Evolutionary conservation across 2,113 vertebrate genomes (phyloP).

Genomic region (Macrotis lagotis): DNA sequence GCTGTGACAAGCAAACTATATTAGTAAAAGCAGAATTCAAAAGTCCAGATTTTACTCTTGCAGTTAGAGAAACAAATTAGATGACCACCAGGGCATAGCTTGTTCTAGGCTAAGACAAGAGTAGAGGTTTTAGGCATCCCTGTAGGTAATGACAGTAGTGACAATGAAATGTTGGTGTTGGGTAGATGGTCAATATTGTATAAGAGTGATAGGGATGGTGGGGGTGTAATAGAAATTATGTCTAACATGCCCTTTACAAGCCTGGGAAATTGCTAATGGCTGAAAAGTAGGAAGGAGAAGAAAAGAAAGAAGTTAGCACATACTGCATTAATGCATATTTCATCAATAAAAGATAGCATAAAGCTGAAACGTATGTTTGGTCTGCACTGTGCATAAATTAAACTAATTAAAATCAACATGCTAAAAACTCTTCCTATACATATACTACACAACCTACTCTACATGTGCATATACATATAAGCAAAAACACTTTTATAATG

Average conservation of each 20-base stretch:
- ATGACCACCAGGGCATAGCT: not conserved
- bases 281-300: not conserved
- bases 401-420: not conserved
- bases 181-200: not conserved
- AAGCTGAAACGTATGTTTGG: not conserved
- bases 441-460: not conserved
- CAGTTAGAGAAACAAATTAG: not conserved
- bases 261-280: slow-evolving; percentile 9
- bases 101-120: not conserved
- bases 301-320: not conserved
- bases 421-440: not conserved
- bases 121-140: not conserved
- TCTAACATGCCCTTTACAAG: not conserved
- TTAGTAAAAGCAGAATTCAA: not conserved
- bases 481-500: not conserved
- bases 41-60: not conserved
- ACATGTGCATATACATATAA: not conserved
- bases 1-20: not conserved
- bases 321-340: not conserved
- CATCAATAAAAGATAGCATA: not conserved
- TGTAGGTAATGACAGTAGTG: not conserved
- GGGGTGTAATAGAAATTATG: not conserved
- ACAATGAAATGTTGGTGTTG: not conserved
- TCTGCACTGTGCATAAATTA: not conserved
- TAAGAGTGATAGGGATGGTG: not conserved